Conservation (phyloP, 2,113 vertebrate genomes). For the Ibidorhyncha struthersii region DNA sequence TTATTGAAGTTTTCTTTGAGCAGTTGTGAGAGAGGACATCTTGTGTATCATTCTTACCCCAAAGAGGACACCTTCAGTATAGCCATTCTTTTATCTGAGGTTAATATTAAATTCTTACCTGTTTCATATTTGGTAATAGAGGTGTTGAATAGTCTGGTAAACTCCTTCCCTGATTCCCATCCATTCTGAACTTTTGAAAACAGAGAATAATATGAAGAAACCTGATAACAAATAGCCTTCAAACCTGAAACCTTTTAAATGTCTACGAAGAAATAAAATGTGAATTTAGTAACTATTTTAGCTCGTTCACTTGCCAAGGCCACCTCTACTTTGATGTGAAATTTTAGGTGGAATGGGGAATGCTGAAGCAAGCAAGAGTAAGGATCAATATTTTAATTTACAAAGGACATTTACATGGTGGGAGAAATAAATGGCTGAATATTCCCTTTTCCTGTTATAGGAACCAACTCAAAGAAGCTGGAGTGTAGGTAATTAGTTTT, state of each 20-base stretch:
- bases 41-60: not conserved
- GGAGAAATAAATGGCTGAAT: constrained; percentile 7
- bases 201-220: not conserved
- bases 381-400: constrained; percentile 49
- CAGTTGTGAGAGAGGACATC: not conserved
- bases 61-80: not conserved
- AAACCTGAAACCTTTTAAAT: not conserved
- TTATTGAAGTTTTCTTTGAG: not conserved
- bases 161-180: not conserved
- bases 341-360: not conserved
- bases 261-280: not conserved
- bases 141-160: not conserved
- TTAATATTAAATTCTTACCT: not conserved
- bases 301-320: not conserved
- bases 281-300: not conserved
- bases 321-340: not conserved
- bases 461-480: not conserved
- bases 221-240: not conserved
- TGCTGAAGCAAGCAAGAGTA: not conserved
- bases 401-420: constrained; percentile 11
- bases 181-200: not conserved
- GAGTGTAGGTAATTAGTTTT: not conserved
- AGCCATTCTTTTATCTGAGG: not conserved
- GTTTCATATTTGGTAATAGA: not conserved
- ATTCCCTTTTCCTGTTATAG: not conserved